A percentile compares a stretch with the other conserved stretches of the same genome.
Conservation (phyloP, 2,113 vertebrate genomes). For the Panthera uncia region DNA sequence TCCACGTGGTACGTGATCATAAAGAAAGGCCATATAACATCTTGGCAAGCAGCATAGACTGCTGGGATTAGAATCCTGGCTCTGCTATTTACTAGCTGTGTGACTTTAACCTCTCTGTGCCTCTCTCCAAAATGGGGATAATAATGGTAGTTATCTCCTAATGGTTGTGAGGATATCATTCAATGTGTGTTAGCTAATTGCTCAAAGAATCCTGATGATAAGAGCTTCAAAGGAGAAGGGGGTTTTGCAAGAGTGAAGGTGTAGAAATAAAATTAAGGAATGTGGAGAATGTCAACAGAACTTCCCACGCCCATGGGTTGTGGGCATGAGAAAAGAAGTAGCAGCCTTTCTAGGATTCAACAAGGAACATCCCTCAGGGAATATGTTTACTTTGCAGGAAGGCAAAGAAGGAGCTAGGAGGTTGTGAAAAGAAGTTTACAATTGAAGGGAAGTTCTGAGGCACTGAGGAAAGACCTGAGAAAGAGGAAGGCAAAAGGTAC, state of each 20-base stretch:
- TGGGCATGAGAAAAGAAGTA: background rate
- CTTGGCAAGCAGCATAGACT: background rate
- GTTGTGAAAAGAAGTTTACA: background rate
- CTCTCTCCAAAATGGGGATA: background rate
- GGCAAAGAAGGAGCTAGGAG: background rate
- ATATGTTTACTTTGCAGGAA: background rate
- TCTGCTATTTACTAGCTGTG: background rate
- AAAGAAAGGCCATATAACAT: background rate
- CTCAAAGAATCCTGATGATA: background rate
- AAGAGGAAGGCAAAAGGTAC: background rate
- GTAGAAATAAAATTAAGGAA: background rate
- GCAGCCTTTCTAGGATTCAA: conserved; percentile 7
- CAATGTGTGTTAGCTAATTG: background rate
- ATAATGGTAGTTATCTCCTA: background rate
- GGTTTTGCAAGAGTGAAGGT: background rate
- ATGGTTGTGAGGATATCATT: background rate
- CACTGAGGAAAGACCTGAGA: background rate
- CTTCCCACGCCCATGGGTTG: background rate
- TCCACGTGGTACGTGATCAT: background rate
- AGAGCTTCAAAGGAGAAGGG: background rate
- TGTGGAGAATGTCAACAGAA: background rate
- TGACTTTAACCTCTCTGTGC: background rate
- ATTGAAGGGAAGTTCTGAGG: background rate
- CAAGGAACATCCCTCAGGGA: background rate
- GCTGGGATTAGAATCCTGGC: background rate